Evolutionary conservation across 2,113 vertebrate species (phyloP), one percentile per base, ranked within the genome.

Genomic region (Thunnus maccoyii): DNA sequence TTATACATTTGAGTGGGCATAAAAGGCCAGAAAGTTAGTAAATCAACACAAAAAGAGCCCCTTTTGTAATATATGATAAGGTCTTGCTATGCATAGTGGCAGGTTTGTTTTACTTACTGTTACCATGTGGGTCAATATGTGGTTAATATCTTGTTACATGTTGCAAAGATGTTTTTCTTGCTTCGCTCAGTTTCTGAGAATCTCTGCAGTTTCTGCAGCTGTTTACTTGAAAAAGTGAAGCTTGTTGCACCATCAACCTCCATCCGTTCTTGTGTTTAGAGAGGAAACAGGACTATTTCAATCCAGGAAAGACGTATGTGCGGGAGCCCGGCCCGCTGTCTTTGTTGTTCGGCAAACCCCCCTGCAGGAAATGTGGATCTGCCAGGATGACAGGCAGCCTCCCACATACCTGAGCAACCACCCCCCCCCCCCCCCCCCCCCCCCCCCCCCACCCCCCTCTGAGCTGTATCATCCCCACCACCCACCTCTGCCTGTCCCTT

Each of bases 331-430:
- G 63, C 76, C 70, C 22, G 68, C 90, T 77, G 73, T 81, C 91
- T 91, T 88, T 90, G 88, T 90, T 96, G 91, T 95, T 95, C 83
- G 90, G 94, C 91, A 87, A 88, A 86, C 81, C 78, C 87, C 87
- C 87, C 91, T 93, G 87, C 25, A 81, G 95, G 94, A 95, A 95
- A 95, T 95, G 88, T 87, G 86, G 88, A 77, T 89, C 90, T 90
- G 79, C 69, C 84, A 84, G 87, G 93, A 92, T 87, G 94, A 86
- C 88, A 88, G 81, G 61, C 93, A 91, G 82, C 91, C 94, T 93
- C 91, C 83, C 86, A 92, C 89, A 93, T 93, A 96, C 95, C 95
- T 97, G 96, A 94, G 92, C 44, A 12, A 41, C 36, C 48, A n/a
- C 54, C 62, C 41, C 18, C 17, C 54, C 54, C 41, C 36, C 54